Percentiles rank a stretch among this genome's conserved stretches.
phyloP scores from a whole-genome alignment of 2,113 vertebrate species.

The Indicator indicator region DNA sequence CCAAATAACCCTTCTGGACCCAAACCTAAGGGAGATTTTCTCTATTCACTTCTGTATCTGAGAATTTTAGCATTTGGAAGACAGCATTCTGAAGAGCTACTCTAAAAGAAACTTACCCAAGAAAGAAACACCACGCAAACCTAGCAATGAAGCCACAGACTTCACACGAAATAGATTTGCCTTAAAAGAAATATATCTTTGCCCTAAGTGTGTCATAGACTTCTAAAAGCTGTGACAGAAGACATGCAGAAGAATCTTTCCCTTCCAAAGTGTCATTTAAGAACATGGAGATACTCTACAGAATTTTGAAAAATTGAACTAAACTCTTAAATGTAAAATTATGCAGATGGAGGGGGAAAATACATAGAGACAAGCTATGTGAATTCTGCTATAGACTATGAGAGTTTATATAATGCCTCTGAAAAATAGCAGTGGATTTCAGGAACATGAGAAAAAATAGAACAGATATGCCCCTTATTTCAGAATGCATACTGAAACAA shows the following conservation, averaged over 20 bases:
- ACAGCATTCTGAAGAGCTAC: neutral
- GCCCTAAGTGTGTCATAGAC: neutral
- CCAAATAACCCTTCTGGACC: neutral
- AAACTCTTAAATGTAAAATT: neutral
- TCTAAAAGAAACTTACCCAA: neutral
- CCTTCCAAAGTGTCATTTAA: neutral
- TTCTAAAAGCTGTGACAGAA: neutral
- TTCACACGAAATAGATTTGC: neutral
- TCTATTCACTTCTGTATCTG: neutral
- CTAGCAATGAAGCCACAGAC: neutral
- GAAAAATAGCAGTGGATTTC: neutral
- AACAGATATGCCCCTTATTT: neutral
- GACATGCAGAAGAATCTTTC: neutral
- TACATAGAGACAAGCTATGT: neutral
- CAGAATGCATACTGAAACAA: neutral
- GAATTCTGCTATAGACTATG: neutral
- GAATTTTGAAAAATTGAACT: neutral
- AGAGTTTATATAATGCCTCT: neutral
- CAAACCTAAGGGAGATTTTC: neutral
- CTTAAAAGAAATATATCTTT: neutral
- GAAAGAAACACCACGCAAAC: neutral
- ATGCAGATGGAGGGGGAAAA: neutral
- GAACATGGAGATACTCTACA: neutral
- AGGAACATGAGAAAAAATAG: neutral
- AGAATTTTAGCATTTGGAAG: neutral